These are phyloP conservation scores for Leguminivora glycinivorella DNA, from an alignment of 1,140 invertebrate genomes.

Conservation along the genomic window DNA sequence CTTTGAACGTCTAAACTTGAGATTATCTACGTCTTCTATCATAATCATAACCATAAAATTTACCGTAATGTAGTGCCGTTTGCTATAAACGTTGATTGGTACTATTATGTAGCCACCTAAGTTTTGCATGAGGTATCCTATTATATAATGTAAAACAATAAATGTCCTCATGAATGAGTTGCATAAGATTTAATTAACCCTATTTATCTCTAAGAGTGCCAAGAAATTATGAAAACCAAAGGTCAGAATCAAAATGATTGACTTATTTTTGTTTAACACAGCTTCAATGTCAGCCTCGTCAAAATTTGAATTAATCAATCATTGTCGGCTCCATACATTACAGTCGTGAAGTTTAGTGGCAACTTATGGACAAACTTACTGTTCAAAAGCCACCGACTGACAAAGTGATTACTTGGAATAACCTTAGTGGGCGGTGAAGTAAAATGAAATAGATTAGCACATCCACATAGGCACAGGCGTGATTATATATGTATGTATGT, in stretches of 20 bases:
- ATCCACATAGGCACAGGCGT: neutral
- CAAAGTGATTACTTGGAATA: neutral
- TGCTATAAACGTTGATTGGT: neutral
- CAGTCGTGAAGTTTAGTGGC: slow-evolving; percentile 1
- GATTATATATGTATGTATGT: no score
- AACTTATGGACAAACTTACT: slow-evolving; percentile 2
- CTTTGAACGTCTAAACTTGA: neutral
- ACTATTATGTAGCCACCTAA: neutral
- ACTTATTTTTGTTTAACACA: neutral
- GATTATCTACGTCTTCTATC: neutral
- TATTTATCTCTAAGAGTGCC: neutral
- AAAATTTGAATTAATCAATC: slow-evolving; percentile 20
- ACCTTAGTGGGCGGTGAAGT: neutral
- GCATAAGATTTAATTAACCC: neutral
- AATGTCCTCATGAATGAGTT: neutral
- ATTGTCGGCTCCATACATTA: slow-evolving; percentile 2
- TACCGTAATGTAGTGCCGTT: neutral
- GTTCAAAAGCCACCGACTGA: neutral
- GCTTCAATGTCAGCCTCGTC: slow-evolving; percentile 5
- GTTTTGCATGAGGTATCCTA: neutral
- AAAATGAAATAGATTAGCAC: neutral
- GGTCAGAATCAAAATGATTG: neutral
- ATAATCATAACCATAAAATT: neutral
- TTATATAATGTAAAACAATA: neutral
- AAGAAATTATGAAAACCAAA: neutral